These are phyloP conservation scores for Ochotona curzoniae DNA, from an alignment of 2,113 vertebrate species.

Conservation along the genomic window DNA sequence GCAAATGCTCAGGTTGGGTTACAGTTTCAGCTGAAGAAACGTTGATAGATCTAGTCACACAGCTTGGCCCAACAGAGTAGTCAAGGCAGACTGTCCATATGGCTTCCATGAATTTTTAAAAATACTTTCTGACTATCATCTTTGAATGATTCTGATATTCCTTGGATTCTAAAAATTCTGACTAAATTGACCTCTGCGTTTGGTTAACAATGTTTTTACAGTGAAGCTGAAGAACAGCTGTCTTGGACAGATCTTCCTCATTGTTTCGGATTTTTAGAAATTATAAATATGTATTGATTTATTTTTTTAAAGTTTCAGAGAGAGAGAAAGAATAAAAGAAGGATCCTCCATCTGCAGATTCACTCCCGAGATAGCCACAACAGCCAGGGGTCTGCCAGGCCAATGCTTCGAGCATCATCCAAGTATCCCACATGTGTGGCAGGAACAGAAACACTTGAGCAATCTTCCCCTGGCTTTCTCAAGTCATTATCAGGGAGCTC, in stretches of 20 bases:
- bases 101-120: background rate
- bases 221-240: background rate
- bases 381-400: no score
- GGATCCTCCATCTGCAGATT: no score
- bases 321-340: no score
- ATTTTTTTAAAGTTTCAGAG: no score
- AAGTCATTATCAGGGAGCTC: no score
- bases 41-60: background rate
- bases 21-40: background rate
- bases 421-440: no score
- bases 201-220: background rate
- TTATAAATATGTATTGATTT: no score
- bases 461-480: no score
- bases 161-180: background rate
- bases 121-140: background rate
- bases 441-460: no score
- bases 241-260: background rate
- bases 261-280: background rate
- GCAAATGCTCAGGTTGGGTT: background rate
- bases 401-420: no score
- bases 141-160: background rate
- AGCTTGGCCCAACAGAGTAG: background rate
- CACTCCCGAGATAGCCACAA: no score
- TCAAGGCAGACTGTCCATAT: background rate
- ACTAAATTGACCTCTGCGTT: background rate